Evolutionary conservation across 2,113 vertebrate species (phyloP), one percentile per base, ranked within the genome.

Genomic region (Chaetops frenatus): DNA sequence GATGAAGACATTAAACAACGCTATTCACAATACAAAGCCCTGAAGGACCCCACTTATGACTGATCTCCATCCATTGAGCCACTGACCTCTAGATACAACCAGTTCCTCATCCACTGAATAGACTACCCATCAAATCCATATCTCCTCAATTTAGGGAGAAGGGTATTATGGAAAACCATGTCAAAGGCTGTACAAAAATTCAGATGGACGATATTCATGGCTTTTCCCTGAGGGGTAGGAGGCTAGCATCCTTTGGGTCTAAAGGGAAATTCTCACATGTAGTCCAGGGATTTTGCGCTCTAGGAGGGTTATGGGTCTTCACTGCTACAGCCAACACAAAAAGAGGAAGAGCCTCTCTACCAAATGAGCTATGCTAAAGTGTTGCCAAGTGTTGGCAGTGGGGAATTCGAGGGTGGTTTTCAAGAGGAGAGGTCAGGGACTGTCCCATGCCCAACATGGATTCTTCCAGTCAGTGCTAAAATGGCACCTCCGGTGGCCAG

Each of bases 401-500:
- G n/a, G 12, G 13, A 25, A 6, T 58, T 29, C 44, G 60, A 29
- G 11, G 2, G 5, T 45, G 17, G 7, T 33, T 73, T 69, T 35
- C 8, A 4, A 50, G 35, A 40, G 38, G 21, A 74, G 17, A 66
- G 7, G 11, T 36, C 29, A 57, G 25, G 35, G 13, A 11, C 33
- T 64, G 28, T 35, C 22, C 50, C 3, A 1, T 74, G 35, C 19
- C 3, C 2, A n/a, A 19, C 8, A 7, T 24, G 18, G 11, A 22
- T 6, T 5, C 14, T 48, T 77, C 13, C 24, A 67, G 11, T 6
- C 28, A n/a, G 15, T 1, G 0, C 5, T 72, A 40, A 69, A 77
- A 83, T 16, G 23, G 4, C 35, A 29, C 1, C 7, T 31, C 6
- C 0, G 0, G 10, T 50, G 20, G 21, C 20, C 9, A 36, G 71